phyloP scores from a whole-genome alignment of 2,797 vertebrate genomes.

The Tapera naevia region DNA sequence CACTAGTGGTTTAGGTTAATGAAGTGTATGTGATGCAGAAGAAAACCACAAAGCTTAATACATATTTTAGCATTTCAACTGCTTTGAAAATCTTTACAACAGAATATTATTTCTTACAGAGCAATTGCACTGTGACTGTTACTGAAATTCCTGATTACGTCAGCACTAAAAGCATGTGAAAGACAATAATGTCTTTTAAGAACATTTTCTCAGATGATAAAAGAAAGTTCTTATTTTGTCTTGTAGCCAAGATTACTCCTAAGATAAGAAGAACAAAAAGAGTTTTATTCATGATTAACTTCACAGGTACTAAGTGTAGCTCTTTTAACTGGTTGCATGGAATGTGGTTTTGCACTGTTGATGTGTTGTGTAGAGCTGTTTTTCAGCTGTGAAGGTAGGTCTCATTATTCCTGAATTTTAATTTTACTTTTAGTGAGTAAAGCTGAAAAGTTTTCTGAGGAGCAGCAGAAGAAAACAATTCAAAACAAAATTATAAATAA shows the following conservation, averaged over 20 bases:
- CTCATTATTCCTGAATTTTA: neutral
- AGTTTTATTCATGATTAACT: neutral
- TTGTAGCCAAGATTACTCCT: neutral
- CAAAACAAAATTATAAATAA: neutral
- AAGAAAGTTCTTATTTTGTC: neutral
- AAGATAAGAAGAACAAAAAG: neutral
- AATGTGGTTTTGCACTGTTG: neutral
- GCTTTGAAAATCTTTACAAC: neutral
- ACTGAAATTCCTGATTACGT: constrained; percentile 23
- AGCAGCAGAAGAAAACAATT: neutral
- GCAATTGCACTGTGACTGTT: neutral
- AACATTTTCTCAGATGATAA: neutral
- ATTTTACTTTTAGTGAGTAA: neutral
- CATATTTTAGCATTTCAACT: neutral
- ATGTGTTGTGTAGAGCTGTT: neutral
- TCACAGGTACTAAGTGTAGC: neutral
- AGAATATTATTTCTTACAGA: neutral
- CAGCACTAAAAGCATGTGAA: constrained; percentile 7
- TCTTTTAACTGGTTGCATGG: too few relatives aligned
- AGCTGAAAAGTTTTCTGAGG: neutral
- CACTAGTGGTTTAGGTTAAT: neutral
- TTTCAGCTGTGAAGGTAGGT: neutral
- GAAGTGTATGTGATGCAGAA: neutral
- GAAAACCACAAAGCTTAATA: neutral
- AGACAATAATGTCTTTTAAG: neutral